Base-by-base conservation (phyloP, 1,140 invertebrate species). In the Drosophila takahashii region DNA sequence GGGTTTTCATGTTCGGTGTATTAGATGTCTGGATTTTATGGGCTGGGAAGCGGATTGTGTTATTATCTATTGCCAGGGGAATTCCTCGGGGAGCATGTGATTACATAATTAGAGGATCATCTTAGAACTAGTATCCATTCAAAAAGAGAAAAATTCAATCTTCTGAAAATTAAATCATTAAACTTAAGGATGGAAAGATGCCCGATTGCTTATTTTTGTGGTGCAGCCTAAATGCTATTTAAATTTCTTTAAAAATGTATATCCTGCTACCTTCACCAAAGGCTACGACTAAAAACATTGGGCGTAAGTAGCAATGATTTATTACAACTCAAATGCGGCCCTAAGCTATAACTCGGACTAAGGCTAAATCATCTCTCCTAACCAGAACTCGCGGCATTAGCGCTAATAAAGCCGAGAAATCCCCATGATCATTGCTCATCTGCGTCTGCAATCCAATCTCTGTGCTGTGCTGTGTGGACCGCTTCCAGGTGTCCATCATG, bases 381-480 rank as follows among this genome's bases (percentile, higher is more conserved):
- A 16, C 27, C 29, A 32, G 57, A 48, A 32, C 16, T 26, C 42
- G 10, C 16, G 57, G 57, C 44, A 67, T 67, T 67, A 65, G 36
- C 34, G 44, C 59, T 64, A 67, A 64, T 65, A 50, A 64, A 66
- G 44, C 59, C 11, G 34, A 65, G 44, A 67, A 51, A 41, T 67
- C 27, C 64, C 59, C 64, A 67, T 64, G 60, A 67, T 64, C 44
- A 67, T 67, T 67, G 59, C 60, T 65, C 36, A 64, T 64, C 56
- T 44, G 60, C 60, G 59, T 64, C 54, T 16, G 27, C 54, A 41
- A 60, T 59, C 37, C 53, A 59, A 62, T 62, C 27, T 41, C 26
- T 22, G 52, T 32, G 29, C 29, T 9, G 29, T 9, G 29, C 29
- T 4, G 16, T 27, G 16, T 27, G 26, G 59, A 51, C 26, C 34